Base-by-base conservation (phyloP, 2,113 vertebrate species). In the Zapus hudsonius region DNA sequence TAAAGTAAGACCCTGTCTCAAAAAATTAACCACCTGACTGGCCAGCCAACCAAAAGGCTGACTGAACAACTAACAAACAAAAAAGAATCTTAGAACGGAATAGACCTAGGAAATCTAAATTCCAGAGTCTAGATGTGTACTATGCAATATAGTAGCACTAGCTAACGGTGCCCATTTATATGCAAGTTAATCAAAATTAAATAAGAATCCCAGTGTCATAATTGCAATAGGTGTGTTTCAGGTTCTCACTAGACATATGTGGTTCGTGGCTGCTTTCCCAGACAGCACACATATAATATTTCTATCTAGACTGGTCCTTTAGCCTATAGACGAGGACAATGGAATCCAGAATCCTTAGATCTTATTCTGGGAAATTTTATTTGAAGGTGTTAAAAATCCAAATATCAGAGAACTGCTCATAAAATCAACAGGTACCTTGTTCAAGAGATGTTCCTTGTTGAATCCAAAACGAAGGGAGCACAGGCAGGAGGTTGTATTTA, bases 401-500 rank as follows among this genome's bases (percentile, higher is more conserved):
- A 93, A 81, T 84, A 67, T 92, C 91, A 93, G 72, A 92, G 89
- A 91, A 91, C 19, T 83, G 64, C 15, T 67, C 47, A 84, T 70
- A 84, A 92, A 87, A 91, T 57, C 47, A 92, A 59, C 84, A 85
- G 36, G 33, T 92, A 96, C 47, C 7, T 96, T 95, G 87, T 78
- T 90, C 73, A 40, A 73, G 93, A 90, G 94, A 42, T 73, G 93
- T 80, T 87, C 84, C 84, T 93, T 88, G 64, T 85, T 95, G 83
- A 63, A 79, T 96, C 96, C 96, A 96, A 91, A 96, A 96, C 90
- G 90, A 36, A 67, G 95, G 95, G 40, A 89, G 94, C 85, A 96
- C 81, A 95, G 95, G 95, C 70, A 97, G 93, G 82, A 97, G 84
- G 3, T 96, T 73, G 0, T 97, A 94, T 72, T 98, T 98, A 88